Evolutionary conservation across 2,888 invertebrate genomes (phyloP).

Genomic region (Vandiemenella viatica): DNA sequence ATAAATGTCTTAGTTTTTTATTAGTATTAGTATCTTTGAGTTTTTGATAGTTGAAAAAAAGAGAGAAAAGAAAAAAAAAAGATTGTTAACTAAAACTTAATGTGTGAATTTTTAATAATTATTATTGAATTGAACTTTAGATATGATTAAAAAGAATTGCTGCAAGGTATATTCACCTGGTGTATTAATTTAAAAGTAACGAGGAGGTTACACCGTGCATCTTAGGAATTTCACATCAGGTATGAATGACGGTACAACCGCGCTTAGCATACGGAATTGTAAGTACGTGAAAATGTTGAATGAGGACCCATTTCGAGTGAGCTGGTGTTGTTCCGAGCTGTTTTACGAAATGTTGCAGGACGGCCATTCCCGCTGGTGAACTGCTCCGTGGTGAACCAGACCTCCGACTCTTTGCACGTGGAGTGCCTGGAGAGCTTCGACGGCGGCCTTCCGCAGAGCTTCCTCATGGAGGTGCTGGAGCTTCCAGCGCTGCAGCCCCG

Average conservation of each 20-base stretch:
- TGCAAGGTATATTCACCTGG: too few relatives aligned
- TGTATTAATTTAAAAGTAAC: too few relatives aligned
- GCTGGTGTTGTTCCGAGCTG: too few relatives aligned
- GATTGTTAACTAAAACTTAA: not conserved
- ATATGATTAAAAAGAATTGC: too few relatives aligned
- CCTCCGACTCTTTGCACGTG: conserved; percentile 61
- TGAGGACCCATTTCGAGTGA: not conserved
- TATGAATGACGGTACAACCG: too few relatives aligned
- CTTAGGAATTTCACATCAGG: too few relatives aligned
- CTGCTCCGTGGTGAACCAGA: conserved; percentile 79
- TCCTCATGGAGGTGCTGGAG: conserved; percentile 66
- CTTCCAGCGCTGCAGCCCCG: conserved; percentile 47
- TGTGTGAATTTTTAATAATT: too few relatives aligned
- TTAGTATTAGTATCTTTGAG: not conserved
- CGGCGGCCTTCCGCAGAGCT: conserved; percentile 74
- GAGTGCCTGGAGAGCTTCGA: conserved; percentile 80
- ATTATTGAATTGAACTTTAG: too few relatives aligned
- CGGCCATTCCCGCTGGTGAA: conserved; percentile 77
- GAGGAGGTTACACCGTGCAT: too few relatives aligned
- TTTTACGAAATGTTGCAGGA: conserved; percentile 35
- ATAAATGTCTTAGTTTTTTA: too few relatives aligned
- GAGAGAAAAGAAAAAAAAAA: not conserved
- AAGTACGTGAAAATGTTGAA: not conserved
- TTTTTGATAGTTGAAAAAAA: not conserved
- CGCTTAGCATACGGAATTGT: too few relatives aligned